Percentiles rank a stretch among this genome's conserved stretches.
These are phyloP conservation scores for Bradypus variegatus DNA, from an alignment of 2,797 vertebrate genomes.

Conservation along the genomic window DNA sequence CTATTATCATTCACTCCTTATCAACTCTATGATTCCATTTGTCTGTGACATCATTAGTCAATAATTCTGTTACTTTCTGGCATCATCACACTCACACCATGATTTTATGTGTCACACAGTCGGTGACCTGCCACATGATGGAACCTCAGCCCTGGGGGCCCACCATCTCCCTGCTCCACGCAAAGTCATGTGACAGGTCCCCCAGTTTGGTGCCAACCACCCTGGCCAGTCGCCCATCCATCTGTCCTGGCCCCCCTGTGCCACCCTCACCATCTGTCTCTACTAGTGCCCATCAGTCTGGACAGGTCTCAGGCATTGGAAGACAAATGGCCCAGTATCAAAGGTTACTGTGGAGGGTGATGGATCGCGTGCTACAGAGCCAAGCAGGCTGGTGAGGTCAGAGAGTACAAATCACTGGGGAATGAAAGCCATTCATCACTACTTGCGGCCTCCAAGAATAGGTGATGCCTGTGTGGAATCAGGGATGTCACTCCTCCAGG, in stretches of 20 bases:
- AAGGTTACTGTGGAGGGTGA: constrained; percentile 31
- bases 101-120: background rate
- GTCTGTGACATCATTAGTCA: background rate
- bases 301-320: constrained; percentile 6
- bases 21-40: background rate
- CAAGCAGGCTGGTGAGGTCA: background rate
- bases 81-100: background rate
- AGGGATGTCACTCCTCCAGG: constrained; percentile 44
- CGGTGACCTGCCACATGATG: constrained; percentile 32
- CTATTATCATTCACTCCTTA: background rate
- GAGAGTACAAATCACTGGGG: constrained; percentile 12
- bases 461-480: background rate
- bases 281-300: constrained; percentile 35
- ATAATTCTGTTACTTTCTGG: constrained; percentile 20
- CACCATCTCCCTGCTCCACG: constrained; percentile 22
- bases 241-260: constrained; percentile 29
- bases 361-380: constrained; percentile 7
- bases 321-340: constrained; percentile 42
- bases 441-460: constrained; percentile 52
- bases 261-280: constrained; percentile 52
- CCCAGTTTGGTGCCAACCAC: constrained; percentile 25
- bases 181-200: constrained; percentile 13
- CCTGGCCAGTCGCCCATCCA: constrained; percentile 42
- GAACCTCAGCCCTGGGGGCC: background rate
- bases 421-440: constrained; percentile 42